These are phyloP conservation scores for Gasterosteus aculeatus DNA, from an alignment of 2,113 vertebrate genomes.

Conservation along the genomic window DNA sequence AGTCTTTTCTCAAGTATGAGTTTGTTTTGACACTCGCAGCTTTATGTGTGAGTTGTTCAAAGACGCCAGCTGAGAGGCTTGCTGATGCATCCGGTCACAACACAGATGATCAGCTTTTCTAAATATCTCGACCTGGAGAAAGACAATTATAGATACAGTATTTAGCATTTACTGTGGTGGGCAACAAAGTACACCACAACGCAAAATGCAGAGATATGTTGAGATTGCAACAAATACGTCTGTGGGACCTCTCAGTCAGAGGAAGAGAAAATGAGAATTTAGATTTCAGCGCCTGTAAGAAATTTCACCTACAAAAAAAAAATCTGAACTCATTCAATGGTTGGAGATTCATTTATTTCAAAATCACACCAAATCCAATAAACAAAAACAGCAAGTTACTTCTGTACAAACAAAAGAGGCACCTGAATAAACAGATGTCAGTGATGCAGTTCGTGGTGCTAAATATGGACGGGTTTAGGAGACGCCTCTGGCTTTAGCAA, in stretches of 20 bases:
- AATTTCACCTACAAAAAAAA: conserved; percentile 9
- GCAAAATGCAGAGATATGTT: neutral
- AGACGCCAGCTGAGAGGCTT: too few relatives aligned
- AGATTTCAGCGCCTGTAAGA: neutral
- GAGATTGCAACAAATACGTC: neutral
- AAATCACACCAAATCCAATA: conserved; percentile 62
- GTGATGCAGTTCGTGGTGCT: conserved; percentile 42
- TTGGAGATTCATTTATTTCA: conserved; percentile 74
- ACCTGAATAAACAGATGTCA: conserved; percentile 44
- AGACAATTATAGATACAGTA: neutral
- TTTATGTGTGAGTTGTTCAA: too few relatives aligned
- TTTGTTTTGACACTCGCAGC: too few relatives aligned
- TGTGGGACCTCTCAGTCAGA: neutral
- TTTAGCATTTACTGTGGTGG: neutral
- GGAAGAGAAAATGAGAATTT: neutral
- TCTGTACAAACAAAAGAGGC: conserved; percentile 68
- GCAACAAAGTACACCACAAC: neutral
- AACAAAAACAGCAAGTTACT: conserved; percentile 55
- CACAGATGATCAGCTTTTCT: too few relatives aligned
- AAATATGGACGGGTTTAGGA: conserved; percentile 57
- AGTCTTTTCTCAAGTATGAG: neutral
- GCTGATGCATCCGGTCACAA: too few relatives aligned
- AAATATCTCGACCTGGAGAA: neutral
- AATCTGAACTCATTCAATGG: conserved; percentile 14
- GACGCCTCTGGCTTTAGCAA: conserved; percentile 26